Percentiles rank a stretch among this genome's conserved stretches.
phyloP scores from a whole-genome alignment of 2,888 invertebrate species.

The Arenicola marina region DNA sequence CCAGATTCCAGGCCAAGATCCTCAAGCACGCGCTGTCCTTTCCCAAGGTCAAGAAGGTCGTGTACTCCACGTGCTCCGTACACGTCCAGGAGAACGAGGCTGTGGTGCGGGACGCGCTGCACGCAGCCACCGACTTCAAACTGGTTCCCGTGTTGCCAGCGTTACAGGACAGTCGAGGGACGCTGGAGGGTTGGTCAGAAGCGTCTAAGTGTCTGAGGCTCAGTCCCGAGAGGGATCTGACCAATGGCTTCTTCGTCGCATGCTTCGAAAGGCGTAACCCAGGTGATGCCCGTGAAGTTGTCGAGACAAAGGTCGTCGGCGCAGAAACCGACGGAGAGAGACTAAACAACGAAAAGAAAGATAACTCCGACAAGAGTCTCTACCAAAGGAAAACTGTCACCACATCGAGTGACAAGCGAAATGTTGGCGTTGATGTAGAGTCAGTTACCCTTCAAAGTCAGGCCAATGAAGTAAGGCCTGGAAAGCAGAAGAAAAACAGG shows the following conservation, averaged over 20 bases:
- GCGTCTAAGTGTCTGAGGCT: conserved; percentile 74
- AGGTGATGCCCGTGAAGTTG: too few species aligned
- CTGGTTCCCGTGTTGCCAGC: conserved; percentile 53
- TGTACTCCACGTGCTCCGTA: conserved; percentile 96
- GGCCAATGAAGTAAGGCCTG: too few species aligned
- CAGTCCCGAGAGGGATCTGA: conserved; percentile 75
- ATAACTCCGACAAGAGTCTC: not conserved
- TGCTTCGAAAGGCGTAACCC: conserved; percentile 33
- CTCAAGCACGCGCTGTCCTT: conserved; percentile 86
- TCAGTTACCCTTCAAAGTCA: too few species aligned
- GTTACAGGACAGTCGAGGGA: conserved; percentile 47
- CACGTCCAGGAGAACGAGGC: conserved; percentile 84
- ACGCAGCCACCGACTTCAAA: conserved; percentile 58
- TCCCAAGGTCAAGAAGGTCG: conserved; percentile 80
- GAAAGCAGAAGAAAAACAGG: not conserved
- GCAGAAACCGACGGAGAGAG: not conserved
- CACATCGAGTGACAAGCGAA: not conserved
- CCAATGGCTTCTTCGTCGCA: conserved; percentile 95
- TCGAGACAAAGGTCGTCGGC: not conserved
- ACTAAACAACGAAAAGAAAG: not conserved
- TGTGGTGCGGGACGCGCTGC: conserved; percentile 77
- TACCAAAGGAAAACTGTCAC: not conserved
- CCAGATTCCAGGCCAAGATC: conserved; percentile 75
- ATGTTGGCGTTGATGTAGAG: not conserved
- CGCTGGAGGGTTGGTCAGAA: conserved; percentile 38